Base-by-base conservation (phyloP, 2,113 vertebrate species). In the Origma solitaria region DNA sequence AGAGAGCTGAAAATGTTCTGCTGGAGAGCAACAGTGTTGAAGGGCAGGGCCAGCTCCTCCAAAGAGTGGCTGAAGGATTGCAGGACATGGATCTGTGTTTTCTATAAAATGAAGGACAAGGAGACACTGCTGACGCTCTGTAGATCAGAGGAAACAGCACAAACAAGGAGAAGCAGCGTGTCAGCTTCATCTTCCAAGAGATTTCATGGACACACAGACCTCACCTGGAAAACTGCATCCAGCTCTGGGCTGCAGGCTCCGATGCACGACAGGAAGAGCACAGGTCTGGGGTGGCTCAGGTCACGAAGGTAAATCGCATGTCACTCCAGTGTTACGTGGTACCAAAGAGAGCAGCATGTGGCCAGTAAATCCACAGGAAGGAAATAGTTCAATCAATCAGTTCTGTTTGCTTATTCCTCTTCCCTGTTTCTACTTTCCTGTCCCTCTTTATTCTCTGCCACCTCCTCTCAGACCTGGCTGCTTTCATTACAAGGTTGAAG, bases 401-500 rank as follows among this genome's bases (percentile, higher is more conserved):
- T 37, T 71, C 42, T 3, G 3, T 51, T 88, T 2, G 5, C 33
- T 86, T 44, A 38, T 44, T 92, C 40, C 13, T 37, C 35, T 70
- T 73, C 56, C 42, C 38, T 62, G 10, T 83, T 81, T 35, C 30
- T 49, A 8, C n/a, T 69, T 57, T 47, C 33, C 76, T 3, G 0
- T 58, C 70, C n/a, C 25, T 77, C 68, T 72, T 61, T 35, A n/a
- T 87, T 53, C 66, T 88, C 33, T 1, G 2, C 70, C 51, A 8
- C 57, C 77, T 88, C 82, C 72, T 81, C 37, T 28, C 86, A 64
- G 80, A 79, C 51, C 69, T 75, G 76, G 47, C 51, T 92, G 69
- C 82, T 86, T 84, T 79, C 66, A 58, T 86, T 78, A 72, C 54
- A 84, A 85, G 80, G 89, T 56, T 92, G 94, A 95, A 88, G 92